Evolutionary conservation across 2,113 vertebrate species (phyloP).

Genomic region (Tonatia bakeri): DNA sequence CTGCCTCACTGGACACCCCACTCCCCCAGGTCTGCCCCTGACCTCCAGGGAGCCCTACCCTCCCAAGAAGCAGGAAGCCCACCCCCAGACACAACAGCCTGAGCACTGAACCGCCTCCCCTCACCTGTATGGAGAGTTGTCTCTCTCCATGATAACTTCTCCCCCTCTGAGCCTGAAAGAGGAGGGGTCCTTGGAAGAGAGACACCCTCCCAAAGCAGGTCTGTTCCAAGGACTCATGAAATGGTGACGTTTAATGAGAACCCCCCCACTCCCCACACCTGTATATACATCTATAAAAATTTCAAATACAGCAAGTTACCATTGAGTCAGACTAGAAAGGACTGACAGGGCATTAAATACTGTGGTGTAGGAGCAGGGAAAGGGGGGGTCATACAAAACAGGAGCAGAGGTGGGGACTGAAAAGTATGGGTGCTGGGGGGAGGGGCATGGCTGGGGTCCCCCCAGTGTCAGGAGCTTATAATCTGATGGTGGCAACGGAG

Average conservation of each 20-base stretch:
- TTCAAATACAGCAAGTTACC: slow-evolving; percentile 79
- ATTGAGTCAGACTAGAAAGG: slow-evolving; percentile 75
- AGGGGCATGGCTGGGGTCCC: slow-evolving; percentile 64
- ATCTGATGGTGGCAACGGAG: slow-evolving; percentile 72
- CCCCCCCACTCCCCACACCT: slow-evolving; percentile 42
- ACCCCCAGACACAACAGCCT: background rate
- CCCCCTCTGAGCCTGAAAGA: background rate
- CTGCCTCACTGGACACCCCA: background rate
- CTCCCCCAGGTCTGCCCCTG: background rate
- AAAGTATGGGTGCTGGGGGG: slow-evolving; percentile 64
- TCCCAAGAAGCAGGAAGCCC: background rate
- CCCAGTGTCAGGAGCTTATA: slow-evolving; percentile 73
- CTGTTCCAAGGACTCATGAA: slow-evolving; percentile 70
- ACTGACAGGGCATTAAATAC: slow-evolving; percentile 75
- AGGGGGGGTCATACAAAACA: slow-evolving; percentile 64
- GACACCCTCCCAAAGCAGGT: slow-evolving; percentile 19
- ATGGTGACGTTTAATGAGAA: slow-evolving; percentile 77
- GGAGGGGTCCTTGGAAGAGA: background rate
- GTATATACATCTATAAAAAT: slow-evolving; percentile 80
- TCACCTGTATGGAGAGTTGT: background rate
- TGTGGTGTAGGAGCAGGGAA: slow-evolving; percentile 36
- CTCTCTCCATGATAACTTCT: background rate
- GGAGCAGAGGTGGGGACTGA: slow-evolving; percentile 44
- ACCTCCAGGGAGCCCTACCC: background rate
- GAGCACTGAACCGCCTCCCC: background rate